Percentiles rank a stretch among this genome's conserved stretches.
Conservation (phyloP, 2,797 vertebrate species). For the Eulemur rubriventer region DNA sequence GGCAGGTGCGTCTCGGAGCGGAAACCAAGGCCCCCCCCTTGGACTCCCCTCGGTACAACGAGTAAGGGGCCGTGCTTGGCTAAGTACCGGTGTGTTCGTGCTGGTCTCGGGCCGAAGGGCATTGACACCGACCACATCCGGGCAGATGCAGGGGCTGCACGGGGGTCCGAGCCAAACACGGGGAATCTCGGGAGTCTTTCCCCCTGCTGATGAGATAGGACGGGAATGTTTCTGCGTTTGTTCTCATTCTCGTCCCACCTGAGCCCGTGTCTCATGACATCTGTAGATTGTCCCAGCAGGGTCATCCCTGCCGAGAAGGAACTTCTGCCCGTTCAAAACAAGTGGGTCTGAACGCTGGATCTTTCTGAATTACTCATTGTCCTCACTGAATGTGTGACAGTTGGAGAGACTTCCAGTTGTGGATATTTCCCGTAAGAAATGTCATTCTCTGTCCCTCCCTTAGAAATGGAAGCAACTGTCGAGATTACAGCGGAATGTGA, state of each 20-base stretch:
- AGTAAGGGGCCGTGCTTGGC: neutral
- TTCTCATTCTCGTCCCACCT: neutral
- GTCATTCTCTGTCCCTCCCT: neutral
- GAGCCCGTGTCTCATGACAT: neutral
- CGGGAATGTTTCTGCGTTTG: neutral
- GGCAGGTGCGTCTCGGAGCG: neutral
- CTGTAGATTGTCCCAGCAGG: neutral
- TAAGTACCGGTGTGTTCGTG: neutral
- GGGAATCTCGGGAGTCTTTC: neutral
- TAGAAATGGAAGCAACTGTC: constrained; percentile 99
- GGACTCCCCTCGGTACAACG: too few species aligned
- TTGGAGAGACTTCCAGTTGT: accelerated
- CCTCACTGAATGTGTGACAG: neutral
- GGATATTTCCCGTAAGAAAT: neutral
- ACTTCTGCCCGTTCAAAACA: neutral
- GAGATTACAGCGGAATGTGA: constrained; percentile 91
- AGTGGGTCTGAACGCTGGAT: accelerated
- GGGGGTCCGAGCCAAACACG: neutral
- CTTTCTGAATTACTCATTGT: neutral
- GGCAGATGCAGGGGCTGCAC: too few species aligned
- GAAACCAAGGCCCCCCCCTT: neutral
- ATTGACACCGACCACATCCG: accelerated
- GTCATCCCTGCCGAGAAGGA: neutral
- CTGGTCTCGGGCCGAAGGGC: neutral
- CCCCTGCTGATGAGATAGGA: neutral